Evolutionary conservation across 2,888 invertebrate genomes (phyloP).

Genomic region (Trypoxylon attenuatum): DNA sequence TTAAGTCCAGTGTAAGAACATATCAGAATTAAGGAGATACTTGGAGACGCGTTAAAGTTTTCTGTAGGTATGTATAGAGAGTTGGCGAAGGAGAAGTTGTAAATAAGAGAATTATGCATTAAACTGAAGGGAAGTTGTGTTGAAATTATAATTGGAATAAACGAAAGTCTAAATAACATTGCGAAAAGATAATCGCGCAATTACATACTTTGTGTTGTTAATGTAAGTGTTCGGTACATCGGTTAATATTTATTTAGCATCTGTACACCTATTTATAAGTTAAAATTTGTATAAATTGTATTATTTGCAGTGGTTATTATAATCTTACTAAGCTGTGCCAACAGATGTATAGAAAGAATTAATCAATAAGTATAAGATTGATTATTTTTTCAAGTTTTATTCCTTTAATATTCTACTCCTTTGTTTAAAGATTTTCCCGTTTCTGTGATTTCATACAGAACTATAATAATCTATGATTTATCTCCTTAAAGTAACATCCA

Average conservation of each 20-base stretch:
- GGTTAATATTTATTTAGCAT: conserved; percentile 1
- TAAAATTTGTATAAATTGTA: conserved; percentile 38
- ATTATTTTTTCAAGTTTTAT: too few species aligned
- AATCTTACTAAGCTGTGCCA: conserved; percentile 34
- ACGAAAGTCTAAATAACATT: conserved; percentile 11
- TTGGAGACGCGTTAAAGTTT: conserved; percentile 4
- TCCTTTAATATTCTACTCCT: too few species aligned
- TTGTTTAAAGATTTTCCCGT: too few species aligned
- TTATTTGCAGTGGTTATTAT: conserved; percentile 17
- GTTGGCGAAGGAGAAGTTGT: conserved; percentile 8
- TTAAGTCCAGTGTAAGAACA: conserved; percentile 28
- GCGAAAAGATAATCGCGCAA: conserved; percentile 6
- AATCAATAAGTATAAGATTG: conserved; percentile 3
- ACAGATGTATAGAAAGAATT: conserved; percentile 14
- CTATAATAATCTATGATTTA: too few species aligned
- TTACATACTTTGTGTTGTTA: conserved; percentile 21
- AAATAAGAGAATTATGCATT: conserved; percentile 10
- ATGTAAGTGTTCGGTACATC: neutral
- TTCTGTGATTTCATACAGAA: too few species aligned
- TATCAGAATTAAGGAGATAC: conserved; percentile 26
- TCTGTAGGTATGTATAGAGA: conserved; percentile 9
- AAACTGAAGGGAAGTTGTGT: conserved; percentile 7
- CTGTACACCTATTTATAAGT: neutral
- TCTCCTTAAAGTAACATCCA: too few species aligned
- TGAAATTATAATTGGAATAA: conserved; percentile 18